These are phyloP conservation scores for Macrocentrus cingulum DNA, from an alignment of 1,140 invertebrate genomes.

Conservation along the genomic window DNA sequence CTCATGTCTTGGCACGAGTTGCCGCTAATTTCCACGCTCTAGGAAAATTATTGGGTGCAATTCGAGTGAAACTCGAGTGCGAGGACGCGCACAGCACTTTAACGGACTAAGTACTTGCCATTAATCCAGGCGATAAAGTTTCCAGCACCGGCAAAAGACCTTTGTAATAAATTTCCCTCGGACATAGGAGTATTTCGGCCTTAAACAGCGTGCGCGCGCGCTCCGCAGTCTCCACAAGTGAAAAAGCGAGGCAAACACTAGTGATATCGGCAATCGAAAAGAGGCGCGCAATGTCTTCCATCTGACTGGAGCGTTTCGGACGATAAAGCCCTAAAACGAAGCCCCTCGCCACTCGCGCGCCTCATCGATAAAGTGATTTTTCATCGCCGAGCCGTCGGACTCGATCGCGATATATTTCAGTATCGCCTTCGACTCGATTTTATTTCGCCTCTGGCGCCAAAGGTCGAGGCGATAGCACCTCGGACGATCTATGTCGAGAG, in stretches of 20 bases:
- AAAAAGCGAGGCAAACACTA: constrained; percentile 13
- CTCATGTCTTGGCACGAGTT: background rate
- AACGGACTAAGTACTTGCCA: constrained; percentile 11
- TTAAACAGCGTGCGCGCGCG: background rate
- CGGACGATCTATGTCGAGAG: too few relatives aligned
- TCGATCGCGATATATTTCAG: constrained; percentile 42
- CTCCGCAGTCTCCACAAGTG: background rate
- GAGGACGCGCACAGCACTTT: background rate
- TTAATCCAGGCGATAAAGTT: constrained; percentile 20
- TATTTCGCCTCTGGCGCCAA: too few relatives aligned
- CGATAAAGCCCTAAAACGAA: constrained; percentile 33
- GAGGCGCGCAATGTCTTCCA: constrained; percentile 33
- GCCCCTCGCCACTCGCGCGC: background rate
- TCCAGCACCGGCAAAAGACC: background rate
- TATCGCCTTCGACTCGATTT: background rate
- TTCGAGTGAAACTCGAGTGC: constrained; percentile 1
- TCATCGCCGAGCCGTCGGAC: constrained; percentile 38
- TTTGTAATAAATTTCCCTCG: background rate
- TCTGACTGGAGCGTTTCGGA: constrained; percentile 38
- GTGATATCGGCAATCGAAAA: constrained; percentile 23
- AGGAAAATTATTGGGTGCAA: constrained; percentile 8
- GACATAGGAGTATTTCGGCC: background rate
- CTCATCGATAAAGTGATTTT: constrained; percentile 34
- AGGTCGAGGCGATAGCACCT: too few relatives aligned
- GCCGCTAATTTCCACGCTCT: background rate